Conservation (phyloP, 2,797 vertebrate species). For the Cottoperca gobio region DNA sequence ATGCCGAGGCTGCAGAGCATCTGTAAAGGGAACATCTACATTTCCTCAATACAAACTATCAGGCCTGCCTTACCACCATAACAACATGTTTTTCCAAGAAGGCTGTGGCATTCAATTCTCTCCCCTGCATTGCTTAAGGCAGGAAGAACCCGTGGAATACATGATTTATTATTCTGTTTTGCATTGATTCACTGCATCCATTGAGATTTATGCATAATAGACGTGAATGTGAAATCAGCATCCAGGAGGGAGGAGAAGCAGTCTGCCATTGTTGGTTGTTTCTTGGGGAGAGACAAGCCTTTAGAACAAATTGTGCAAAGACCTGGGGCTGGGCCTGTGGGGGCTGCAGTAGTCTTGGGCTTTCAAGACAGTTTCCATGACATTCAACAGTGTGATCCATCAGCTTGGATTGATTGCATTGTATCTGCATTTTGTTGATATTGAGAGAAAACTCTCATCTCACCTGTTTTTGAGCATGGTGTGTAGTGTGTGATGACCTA, state of each 20-base stretch:
- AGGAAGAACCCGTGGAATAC: constrained; percentile 55
- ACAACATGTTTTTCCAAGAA: constrained; percentile 58
- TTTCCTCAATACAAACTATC: constrained; percentile 6
- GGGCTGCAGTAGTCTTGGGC: constrained; percentile 20
- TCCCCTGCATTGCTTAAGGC: constrained; percentile 43
- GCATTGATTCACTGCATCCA: constrained; percentile 76
- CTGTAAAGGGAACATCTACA: constrained; percentile 18
- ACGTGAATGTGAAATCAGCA: constrained; percentile 67
- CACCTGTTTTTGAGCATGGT: constrained; percentile 23
- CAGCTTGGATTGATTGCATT: constrained; percentile 47
- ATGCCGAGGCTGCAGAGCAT: not conserved
- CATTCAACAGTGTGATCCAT: constrained; percentile 51
- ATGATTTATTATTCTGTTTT: constrained; percentile 73
- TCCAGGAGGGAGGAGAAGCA: constrained; percentile 47
- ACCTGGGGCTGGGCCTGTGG: constrained; percentile 21
- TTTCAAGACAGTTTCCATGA: constrained; percentile 42
- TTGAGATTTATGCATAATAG: constrained; percentile 82
- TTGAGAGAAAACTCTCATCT: constrained; percentile 35
- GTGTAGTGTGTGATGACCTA: constrained; percentile 37
- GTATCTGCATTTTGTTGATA: constrained; percentile 40
- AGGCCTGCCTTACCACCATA: constrained; percentile 28
- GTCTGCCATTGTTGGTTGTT: constrained; percentile 45
- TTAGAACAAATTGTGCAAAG: constrained; percentile 26
- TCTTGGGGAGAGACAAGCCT: constrained; percentile 21
- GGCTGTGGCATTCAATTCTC: constrained; percentile 57